A percentile compares a stretch with the other conserved stretches of the same genome.
These are phyloP conservation scores for Carapus acus DNA, from an alignment of 2,797 vertebrate species.

Conservation along the genomic window DNA sequence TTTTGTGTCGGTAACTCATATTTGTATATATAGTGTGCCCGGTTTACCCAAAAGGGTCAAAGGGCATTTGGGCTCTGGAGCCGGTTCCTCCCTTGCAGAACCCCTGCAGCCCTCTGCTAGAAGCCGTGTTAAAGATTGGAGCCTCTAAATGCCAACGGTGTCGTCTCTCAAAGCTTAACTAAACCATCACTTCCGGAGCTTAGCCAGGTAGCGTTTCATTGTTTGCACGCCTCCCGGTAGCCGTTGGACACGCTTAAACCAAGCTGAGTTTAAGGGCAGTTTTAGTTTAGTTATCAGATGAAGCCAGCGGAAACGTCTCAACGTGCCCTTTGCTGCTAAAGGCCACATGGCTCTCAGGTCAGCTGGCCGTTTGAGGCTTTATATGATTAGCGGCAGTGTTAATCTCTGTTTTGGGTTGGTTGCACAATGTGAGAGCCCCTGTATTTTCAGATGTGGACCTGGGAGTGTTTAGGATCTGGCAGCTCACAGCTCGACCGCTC, in stretches of 20 bases:
- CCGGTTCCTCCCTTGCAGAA: slow-evolving; percentile 39
- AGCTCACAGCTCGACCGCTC: slow-evolving; percentile 23
- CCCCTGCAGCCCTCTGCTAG: slow-evolving; percentile 39
- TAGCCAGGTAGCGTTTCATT: slow-evolving; percentile 57
- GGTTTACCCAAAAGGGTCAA: slow-evolving; percentile 30
- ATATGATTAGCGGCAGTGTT: slow-evolving; percentile 59
- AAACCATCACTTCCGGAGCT: slow-evolving; percentile 50
- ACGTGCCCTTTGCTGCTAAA: slow-evolving; percentile 51
- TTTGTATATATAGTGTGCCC: slow-evolving; percentile 39
- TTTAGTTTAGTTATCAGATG: slow-evolving; percentile 70
- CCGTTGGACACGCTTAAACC: slow-evolving; percentile 58
- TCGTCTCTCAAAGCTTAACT: slow-evolving; percentile 54
- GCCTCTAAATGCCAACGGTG: slow-evolving; percentile 46
- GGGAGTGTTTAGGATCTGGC: slow-evolving; percentile 24
- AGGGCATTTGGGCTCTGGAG: slow-evolving; percentile 40
- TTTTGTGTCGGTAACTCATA: too few species aligned
- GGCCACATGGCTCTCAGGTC: slow-evolving; percentile 52
- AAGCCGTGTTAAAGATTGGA: slow-evolving; percentile 63
- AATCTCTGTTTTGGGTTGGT: slow-evolving; percentile 56
- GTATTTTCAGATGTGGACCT: slow-evolving; percentile 46
- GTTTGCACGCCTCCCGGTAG: slow-evolving; percentile 54
- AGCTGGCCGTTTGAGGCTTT: slow-evolving; percentile 61
- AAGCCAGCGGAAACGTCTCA: slow-evolving; percentile 54
- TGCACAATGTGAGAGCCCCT: slow-evolving; percentile 42
- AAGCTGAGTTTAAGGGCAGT: slow-evolving; percentile 61